Base-by-base conservation (phyloP, 2,888 invertebrate genomes). In the Caprella mutica region DNA sequence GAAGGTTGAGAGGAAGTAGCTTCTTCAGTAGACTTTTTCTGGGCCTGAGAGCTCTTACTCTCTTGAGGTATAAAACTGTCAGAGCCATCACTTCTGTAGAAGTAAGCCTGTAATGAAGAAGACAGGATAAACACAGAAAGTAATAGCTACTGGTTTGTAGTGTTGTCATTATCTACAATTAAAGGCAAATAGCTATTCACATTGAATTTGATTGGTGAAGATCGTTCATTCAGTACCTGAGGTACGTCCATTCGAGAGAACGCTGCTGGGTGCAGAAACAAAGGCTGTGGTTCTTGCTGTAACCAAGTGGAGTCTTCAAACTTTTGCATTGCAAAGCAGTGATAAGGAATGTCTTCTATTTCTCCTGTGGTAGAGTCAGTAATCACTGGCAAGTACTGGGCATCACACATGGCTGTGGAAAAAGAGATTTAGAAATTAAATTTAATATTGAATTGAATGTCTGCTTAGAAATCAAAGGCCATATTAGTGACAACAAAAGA, bases 321-420 rank as follows among this genome's bases (percentile, higher is more conserved):
- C 24, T 65, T 66, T 46, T 65, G 30, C 3, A 71, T 70, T 9
- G 19, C 19, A 14, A 48, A 48, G 30, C 30, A 39, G 17, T 52
- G 30, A 17, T 56, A 51, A 5, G 30, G 23, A 30, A n/a, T 27
- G 40, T 52, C 52, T 21, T 33, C n/a, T 14, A 14, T 33, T 14
- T 33, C 33, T 8, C 33, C 33, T 9, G 33, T 33, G 33, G 8
- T 14, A 33, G 33, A 33, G 14, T 33, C 33, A 33, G 33, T 8
- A 53, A 67, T 72, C 66, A 92, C 75, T 1, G 96, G 90, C 60
- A 96, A 73, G 71, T 84, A 96, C 73, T 96, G 94, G 72, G 89
- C 96, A 73, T 97, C 96, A 71, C 84, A 85, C 69, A 93, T 75
- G 65, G 81, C 90, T 90, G 71, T 30, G 77, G 14, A 48, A 23